Percentiles rank a stretch among this genome's conserved stretches.
Conservation (phyloP, 64 coral and sea anemone species). For the Montipora capricornis region DNA sequence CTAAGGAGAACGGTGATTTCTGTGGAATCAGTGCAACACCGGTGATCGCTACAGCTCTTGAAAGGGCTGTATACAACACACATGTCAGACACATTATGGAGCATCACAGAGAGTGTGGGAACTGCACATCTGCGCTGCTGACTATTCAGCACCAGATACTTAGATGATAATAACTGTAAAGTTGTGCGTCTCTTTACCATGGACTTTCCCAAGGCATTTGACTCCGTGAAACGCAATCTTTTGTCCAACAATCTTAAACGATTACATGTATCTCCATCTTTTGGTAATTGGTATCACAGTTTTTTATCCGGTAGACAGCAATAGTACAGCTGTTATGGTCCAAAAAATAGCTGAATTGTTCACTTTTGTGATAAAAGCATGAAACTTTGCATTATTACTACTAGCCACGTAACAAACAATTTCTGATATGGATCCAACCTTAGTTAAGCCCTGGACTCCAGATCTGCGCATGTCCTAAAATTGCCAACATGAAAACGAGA, state of each 20-base stretch:
- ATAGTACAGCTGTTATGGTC: conserved; percentile 45
- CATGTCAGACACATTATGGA: not conserved
- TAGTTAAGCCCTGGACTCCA: conserved; percentile 38
- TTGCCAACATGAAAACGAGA: conserved; percentile 50
- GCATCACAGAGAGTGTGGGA: not conserved
- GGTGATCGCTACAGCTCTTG: conserved; percentile 7
- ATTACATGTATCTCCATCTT: no score
- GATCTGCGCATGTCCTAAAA: conserved; percentile 49
- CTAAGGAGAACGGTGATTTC: no score
- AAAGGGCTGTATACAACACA: not conserved
- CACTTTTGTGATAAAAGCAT: conserved; percentile 5
- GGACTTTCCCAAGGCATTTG: no score
- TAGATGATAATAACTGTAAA: not conserved
- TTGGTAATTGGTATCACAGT: no score
- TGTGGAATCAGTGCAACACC: not conserved
- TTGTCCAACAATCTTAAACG: no score
- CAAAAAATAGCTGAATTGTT: conserved; percentile 31
- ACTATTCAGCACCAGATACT: not conserved
- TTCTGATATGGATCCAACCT: conserved; percentile 60
- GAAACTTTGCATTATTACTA: conserved; percentile 50
- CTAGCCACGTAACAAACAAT: conserved; percentile 15
- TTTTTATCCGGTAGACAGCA: no score
- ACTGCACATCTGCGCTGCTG: not conserved
- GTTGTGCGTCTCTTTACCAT: no score
- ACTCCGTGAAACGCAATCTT: no score